These are phyloP conservation scores for Marmota monax DNA, from an alignment of 2,113 vertebrate species.

Conservation along the genomic window DNA sequence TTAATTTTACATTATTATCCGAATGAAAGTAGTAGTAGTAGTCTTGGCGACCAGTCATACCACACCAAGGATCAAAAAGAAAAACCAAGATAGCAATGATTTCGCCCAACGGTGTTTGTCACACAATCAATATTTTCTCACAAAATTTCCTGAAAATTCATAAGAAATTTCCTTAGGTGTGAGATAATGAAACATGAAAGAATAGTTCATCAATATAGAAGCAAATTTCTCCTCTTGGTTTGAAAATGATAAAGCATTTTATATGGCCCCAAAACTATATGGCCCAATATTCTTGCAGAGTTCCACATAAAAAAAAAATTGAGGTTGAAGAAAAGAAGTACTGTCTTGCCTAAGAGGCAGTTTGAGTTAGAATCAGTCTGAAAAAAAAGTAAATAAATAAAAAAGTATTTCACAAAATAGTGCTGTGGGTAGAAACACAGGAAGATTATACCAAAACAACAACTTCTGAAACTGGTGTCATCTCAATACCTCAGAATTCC, in stretches of 20 bases:
- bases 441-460: not conserved
- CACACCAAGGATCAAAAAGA: not conserved
- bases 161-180: slow-evolving; percentile 50
- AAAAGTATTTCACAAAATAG: not conserved
- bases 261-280: slow-evolving; percentile 1
- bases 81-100: not conserved
- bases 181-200: slow-evolving; percentile 49
- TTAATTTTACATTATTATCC: not conserved
- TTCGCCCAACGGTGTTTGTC: not conserved
- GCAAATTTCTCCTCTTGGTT: slow-evolving; percentile 33
- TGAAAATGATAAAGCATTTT: slow-evolving; percentile 52
- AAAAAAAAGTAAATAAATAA: not conserved
- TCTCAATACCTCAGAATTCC: not conserved
- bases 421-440: not conserved
- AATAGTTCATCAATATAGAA: not conserved
- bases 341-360: not conserved
- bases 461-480: not conserved
- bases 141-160: slow-evolving; percentile 60
- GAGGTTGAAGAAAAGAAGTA: not conserved
- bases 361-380: not conserved
- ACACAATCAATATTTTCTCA: slow-evolving; percentile 51
- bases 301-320: not conserved
- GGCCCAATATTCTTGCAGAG: slow-evolving; percentile 21
- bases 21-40: not conserved
- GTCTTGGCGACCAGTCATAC: not conserved